Base-by-base conservation (phyloP, 2,797 vertebrate species). In the Clarias pachynema region DNA sequence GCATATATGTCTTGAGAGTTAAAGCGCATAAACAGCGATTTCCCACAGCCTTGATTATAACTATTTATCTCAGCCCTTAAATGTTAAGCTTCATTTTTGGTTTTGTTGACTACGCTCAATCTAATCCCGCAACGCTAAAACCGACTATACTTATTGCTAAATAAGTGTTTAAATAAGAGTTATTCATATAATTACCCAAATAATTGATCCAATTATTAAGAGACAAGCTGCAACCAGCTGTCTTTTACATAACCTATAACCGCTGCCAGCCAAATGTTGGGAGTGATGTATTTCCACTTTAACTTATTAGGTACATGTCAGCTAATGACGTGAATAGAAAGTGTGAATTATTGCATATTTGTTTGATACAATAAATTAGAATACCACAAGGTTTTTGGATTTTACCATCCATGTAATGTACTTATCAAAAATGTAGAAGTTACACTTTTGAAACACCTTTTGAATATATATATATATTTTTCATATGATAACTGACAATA, bases 151-250 rank as follows among this genome's bases (percentile, higher is more conserved):
- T 86, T 88, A 86, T 37, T 85, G 62, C 57, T 53, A 75, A 85
- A 82, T 40, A 73, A 65, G n/a, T 68, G 80, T 87, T 89, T 85
- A 88, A 87, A 89, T 88, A 65, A 87, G 85, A 77, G 82, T 81
- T 81, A 87, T 87, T 81, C 68, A 82, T 87, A 83, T 85, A 86
- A 88, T 88, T 40, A 87, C 78, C 77, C n/a, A 59, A 85, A 87
- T 84, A 87, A 87, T 82, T 84, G 34, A 34, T 34, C 80, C 49
- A 85, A 85, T 89, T 80, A 81, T 79, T 80, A 29, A 80, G 73
- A 31, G 80, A 87, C 83, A 77, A 81, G 82, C 73, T 53, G 31
- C 85, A 86, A 74, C 87, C 85, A 82, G 81, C 63, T 77, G 31
- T 75, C 26, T 10, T 37, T 80, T 66, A 34, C 68, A 37, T 59